Base-by-base conservation (phyloP, 2,797 vertebrate species). In the Silurus aristotelis region DNA sequence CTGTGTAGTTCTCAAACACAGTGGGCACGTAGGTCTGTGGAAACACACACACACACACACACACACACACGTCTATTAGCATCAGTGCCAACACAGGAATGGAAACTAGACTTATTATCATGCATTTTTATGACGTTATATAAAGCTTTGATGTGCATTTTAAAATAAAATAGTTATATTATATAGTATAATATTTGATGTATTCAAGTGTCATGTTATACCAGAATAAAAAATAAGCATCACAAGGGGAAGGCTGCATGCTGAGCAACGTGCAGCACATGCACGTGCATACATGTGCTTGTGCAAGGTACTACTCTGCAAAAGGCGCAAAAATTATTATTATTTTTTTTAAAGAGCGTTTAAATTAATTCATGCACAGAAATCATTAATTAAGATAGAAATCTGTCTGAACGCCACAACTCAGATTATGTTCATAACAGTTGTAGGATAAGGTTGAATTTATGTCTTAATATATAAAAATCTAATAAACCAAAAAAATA, bases 1-100 rank as follows among this genome's bases (percentile, higher is more conserved):
- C 97, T n/a, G 97, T 98, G 94, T 99, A 99, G 95, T 99, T 99
- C 92, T 99, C 97, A 91, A 99, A 98, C 73, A 99, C 97, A 3
- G 97, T 98, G 92, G 97, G 97, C 88, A 98, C 97, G 84, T 98
- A 98, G 0, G 97, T 98, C 97, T 99, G 94, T 66, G 88, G 91
- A 90, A 46, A 83, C 14, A 86, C 31, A 85, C 46, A 66, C 80
- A 71, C 46, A 17, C 56, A 66, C 6, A 52, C 48, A 52, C 48
- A 52, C 9, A 38, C 31, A 38, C 31, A 38, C 48, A 52, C 9
- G 48, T 52, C 48, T 52, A 52, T 52, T 52, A 52, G 48, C 48
- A 52, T 10, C 48, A 6, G 6, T 52, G 48, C 48, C 48, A 52
- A 52, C 48, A 52, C 31, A 63, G 27, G 13, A 46, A 80, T 64